A percentile compares a stretch with the other conserved stretches of the same genome.
phyloP scores from a whole-genome alignment of 2,888 invertebrate species.

The Himalopsyche kuldschensis region DNA sequence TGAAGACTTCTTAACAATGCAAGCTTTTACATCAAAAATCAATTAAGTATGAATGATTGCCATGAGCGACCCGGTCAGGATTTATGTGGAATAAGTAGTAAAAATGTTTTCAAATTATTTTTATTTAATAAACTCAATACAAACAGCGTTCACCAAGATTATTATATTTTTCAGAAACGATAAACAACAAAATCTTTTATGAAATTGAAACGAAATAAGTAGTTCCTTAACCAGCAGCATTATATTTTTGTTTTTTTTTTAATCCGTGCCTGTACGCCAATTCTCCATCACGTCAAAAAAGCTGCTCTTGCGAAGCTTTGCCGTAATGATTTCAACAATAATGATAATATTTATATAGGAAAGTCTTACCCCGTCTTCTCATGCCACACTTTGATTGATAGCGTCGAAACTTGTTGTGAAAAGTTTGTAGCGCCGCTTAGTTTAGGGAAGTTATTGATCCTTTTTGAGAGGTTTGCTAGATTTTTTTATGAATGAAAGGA shows the following conservation, averaged over 20 bases:
- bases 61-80: too few species aligned
- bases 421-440: neutral
- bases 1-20: too few species aligned
- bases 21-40: too few species aligned
- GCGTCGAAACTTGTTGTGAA: neutral
- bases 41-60: too few species aligned
- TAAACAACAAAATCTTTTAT: too few species aligned
- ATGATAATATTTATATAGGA: neutral
- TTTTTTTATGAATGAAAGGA: neutral
- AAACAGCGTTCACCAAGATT: too few species aligned
- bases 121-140: too few species aligned
- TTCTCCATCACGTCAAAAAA: neutral
- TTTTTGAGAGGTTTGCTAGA: neutral
- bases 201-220: too few species aligned
- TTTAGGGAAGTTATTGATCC: neutral
- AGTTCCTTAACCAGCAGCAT: too few species aligned
- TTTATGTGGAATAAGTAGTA: too few species aligned
- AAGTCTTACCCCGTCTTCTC: neutral
- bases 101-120: too few species aligned
- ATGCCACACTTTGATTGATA: neutral
- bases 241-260: neutral
- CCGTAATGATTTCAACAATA: neutral
- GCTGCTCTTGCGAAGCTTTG: neutral
- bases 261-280: neutral
- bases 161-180: too few species aligned